Percentiles rank a stretch among this genome's conserved stretches.
These are phyloP conservation scores for Coracias cyanogaster DNA, from an alignment of 2,797 vertebrate species.

Conservation along the genomic window DNA sequence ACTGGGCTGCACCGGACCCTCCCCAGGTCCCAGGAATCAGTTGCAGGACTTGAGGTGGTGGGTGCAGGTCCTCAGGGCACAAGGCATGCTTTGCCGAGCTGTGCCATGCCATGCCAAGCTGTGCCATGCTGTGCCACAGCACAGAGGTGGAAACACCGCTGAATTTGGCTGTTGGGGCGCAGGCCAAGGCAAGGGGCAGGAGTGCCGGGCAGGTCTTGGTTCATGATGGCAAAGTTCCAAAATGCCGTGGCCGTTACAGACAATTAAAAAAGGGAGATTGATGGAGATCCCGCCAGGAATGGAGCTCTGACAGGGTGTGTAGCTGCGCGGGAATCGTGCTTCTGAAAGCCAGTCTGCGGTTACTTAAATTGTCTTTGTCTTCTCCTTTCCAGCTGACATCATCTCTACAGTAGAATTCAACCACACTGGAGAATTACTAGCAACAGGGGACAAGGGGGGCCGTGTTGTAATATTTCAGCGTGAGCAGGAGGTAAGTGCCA, in stretches of 20 bases:
- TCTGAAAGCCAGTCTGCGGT: constrained; percentile 60
- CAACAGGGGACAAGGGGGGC: constrained; percentile 97
- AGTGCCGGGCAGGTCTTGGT: neutral
- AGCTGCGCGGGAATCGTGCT: constrained; percentile 27
- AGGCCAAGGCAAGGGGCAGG: neutral
- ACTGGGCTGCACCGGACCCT: fast-evolving
- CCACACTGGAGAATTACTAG: constrained; percentile 96
- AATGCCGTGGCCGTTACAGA: neutral
- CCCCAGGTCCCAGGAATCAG: neutral
- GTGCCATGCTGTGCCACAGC: neutral
- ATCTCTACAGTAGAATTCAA: constrained; percentile 99
- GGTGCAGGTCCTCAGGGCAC: fast-evolving
- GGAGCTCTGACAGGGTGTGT: neutral
- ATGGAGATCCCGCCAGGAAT: constrained; percentile 19
- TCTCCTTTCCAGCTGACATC: constrained; percentile 92
- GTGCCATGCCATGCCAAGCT: neutral
- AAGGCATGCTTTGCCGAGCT: too few species aligned
- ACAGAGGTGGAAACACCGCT: neutral
- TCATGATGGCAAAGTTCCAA: neutral
- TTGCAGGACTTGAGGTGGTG: fast-evolving
- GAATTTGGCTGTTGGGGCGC: fast-evolving
- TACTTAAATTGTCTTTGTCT: constrained; percentile 83
- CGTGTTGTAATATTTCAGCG: constrained; percentile 97
- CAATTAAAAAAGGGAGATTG: neutral
- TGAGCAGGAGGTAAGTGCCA: constrained; percentile 93